These are phyloP conservation scores for Volucella zonaria DNA, from an alignment of 2,888 invertebrate genomes.

Conservation along the genomic window DNA sequence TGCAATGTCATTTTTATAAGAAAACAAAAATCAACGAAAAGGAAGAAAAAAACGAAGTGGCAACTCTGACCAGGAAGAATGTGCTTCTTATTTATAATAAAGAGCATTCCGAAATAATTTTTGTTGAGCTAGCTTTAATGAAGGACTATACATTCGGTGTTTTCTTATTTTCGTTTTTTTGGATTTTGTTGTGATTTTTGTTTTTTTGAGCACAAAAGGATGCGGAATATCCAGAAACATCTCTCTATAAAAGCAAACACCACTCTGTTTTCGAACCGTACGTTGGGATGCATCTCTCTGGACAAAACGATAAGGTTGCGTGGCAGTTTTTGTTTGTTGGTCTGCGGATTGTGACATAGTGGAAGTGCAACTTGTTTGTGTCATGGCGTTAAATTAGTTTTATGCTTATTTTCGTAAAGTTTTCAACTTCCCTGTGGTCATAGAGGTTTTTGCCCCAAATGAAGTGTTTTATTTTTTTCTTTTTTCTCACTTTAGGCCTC, in stretches of 20 bases:
- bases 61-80: slow-evolving; percentile 31
- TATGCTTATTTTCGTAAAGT: slow-evolving; percentile 59
- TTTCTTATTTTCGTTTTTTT: slow-evolving; percentile 26
- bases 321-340: slow-evolving; percentile 46
- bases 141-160: slow-evolving; percentile 62
- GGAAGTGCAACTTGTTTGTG: slow-evolving; percentile 72
- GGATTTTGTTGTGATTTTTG: not conserved
- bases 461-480: slow-evolving; percentile 21
- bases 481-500: too few species aligned
- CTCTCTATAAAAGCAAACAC: too few species aligned
- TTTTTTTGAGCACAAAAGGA: slow-evolving; percentile 46
- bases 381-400: slow-evolving; percentile 73
- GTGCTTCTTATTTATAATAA: slow-evolving; percentile 70
- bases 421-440: slow-evolving; percentile 68
- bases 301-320: not conserved
- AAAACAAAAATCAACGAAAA: slow-evolving; percentile 20
- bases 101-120: slow-evolving; percentile 69
- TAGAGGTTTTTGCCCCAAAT: slow-evolving; percentile 52
- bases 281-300: slow-evolving; percentile 5
- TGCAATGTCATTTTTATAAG: slow-evolving; percentile 65
- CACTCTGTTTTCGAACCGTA: not conserved
- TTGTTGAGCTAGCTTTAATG: slow-evolving; percentile 68
- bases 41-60: slow-evolving; percentile 4
- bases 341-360: slow-evolving; percentile 44
- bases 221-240: slow-evolving; percentile 17